These are phyloP conservation scores for Trisateles emortualis DNA, from an alignment of 2,888 invertebrate species.

Conservation along the genomic window DNA sequence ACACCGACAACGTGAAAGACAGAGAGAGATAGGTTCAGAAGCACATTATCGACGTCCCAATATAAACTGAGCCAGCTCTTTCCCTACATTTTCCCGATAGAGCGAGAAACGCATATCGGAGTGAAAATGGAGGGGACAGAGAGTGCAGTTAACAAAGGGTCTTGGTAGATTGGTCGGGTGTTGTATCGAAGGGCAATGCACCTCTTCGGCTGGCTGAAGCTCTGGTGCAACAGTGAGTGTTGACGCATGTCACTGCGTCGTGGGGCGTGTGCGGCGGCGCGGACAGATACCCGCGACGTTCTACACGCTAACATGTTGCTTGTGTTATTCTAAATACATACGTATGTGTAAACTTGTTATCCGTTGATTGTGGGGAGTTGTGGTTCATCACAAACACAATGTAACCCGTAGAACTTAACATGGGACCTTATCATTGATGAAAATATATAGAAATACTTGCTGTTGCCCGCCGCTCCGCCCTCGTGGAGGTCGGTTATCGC, in stretches of 20 bases:
- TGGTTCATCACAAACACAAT: no score
- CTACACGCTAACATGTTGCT: slow-evolving; percentile 22
- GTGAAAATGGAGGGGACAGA: slow-evolving; percentile 29
- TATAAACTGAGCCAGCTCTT: slow-evolving; percentile 45
- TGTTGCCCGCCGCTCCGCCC: no score
- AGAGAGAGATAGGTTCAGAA: slow-evolving; percentile 55
- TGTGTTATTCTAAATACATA: slow-evolving; percentile 38
- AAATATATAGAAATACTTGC: no score
- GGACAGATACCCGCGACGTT: slow-evolving; percentile 27
- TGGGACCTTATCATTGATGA: no score
- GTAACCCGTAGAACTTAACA: no score
- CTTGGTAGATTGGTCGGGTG: slow-evolving; percentile 29
- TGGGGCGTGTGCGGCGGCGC: slow-evolving; percentile 72
- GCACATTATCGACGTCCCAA: slow-evolving; percentile 41
- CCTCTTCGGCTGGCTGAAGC: slow-evolving; percentile 63
- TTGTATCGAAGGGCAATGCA: slow-evolving; percentile 55
- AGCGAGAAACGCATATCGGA: slow-evolving; percentile 25
- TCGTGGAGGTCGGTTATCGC: no score
- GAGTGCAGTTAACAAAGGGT: slow-evolving; percentile 31
- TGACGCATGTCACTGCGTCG: slow-evolving; percentile 85
- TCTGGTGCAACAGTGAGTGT: slow-evolving; percentile 76
- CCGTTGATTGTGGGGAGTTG: no score
- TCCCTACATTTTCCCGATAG: slow-evolving; percentile 24
- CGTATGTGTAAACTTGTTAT: background rate
- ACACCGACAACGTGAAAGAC: slow-evolving; percentile 49